Evolutionary conservation across 2,113 vertebrate species (phyloP).

Genomic region (Spilogale gracilis): DNA sequence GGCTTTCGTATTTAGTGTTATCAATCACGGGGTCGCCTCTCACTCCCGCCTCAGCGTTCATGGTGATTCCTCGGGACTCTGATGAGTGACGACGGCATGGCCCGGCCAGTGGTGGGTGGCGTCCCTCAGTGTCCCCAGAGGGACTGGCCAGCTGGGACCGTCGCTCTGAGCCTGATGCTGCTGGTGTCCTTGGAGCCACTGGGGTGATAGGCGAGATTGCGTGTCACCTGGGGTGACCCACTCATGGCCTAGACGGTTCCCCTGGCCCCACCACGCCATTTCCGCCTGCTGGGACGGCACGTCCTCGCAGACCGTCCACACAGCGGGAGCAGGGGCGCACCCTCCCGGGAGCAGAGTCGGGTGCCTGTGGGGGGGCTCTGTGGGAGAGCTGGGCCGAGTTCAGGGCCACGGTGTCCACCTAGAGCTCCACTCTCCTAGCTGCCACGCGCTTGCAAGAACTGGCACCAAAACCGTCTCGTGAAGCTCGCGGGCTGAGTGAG

Average conservation of each 20-base stretch:
- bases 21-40: slow-evolving; percentile 92
- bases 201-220: background rate
- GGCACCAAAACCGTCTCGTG: background rate
- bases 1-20: slow-evolving; percentile 90
- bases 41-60: slow-evolving; percentile 87
- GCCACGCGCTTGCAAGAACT: accelerated
- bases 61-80: slow-evolving; percentile 83
- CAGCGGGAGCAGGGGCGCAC: background rate
- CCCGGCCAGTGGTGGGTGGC: slow-evolving; percentile 85
- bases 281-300: background rate
- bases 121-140: slow-evolving; percentile 80
- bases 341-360: background rate
- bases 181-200: background rate
- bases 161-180: background rate
- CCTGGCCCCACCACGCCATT: accelerated
- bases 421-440: accelerated
- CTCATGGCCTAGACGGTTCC: background rate
- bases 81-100: slow-evolving; percentile 74
- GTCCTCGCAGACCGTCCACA: accelerated
- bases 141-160: background rate
- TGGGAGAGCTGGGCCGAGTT: background rate
- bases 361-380: background rate
- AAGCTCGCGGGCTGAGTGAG: background rate
- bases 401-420: accelerated
- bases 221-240: accelerated